phyloP scores from a whole-genome alignment of 1,140 invertebrate genomes.

The Achatina immaculata region DNA sequence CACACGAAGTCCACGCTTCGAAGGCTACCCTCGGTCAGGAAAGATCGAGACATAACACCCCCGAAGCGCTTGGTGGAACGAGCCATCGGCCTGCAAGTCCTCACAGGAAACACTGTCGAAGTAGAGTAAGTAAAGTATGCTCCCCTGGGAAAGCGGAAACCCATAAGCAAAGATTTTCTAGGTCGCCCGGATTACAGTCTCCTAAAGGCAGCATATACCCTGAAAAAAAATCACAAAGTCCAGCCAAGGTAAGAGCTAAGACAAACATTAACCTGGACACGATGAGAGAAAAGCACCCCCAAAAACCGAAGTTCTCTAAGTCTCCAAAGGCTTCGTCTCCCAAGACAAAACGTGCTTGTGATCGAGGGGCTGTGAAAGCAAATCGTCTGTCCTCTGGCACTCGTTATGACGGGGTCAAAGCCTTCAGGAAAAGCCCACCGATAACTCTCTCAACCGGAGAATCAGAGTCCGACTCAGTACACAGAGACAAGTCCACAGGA shows the following conservation, averaged over 20 bases:
- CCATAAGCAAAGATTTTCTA: too few relatives aligned
- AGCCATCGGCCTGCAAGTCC: not conserved
- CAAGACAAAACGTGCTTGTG: not conserved
- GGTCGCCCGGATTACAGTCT: too few relatives aligned
- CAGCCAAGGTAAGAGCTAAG: too few relatives aligned
- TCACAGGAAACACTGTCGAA: not conserved
- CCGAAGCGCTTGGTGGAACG: too few relatives aligned
- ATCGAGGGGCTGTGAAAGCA: not conserved
- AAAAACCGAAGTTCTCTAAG: not conserved
- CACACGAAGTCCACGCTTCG: not conserved
- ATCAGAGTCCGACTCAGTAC: constrained; percentile 7
- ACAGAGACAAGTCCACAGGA: not conserved
- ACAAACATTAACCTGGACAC: too few relatives aligned
- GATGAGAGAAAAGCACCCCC: too few relatives aligned
- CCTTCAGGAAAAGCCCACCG: not conserved
- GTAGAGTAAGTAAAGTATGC: not conserved
- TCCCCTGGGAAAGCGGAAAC: not conserved
- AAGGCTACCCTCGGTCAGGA: too few relatives aligned
- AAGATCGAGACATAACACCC: not conserved
- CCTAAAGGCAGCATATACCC: too few relatives aligned
- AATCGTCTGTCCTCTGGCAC: not conserved
- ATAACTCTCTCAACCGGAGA: not conserved
- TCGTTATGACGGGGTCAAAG: not conserved
- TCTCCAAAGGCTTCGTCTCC: not conserved
- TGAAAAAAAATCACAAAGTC: too few relatives aligned